Base-by-base conservation (phyloP, 2,888 invertebrate genomes). In the Thera obeliscata region DNA sequence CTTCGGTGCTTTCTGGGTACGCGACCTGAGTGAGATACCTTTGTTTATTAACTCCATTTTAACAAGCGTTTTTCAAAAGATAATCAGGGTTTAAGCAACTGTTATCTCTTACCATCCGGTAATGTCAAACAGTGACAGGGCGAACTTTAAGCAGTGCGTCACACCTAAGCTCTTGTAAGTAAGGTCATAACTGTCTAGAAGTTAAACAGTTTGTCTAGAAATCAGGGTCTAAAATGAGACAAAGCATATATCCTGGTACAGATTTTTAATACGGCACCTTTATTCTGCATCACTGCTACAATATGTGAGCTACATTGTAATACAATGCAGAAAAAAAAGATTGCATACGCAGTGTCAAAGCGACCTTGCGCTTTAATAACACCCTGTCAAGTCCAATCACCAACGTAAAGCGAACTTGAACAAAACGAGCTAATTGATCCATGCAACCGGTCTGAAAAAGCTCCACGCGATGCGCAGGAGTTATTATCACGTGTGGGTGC, bases 401-500 rank as follows among this genome's bases (percentile, higher is more conserved):
- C 50, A 50, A 41, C 36, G 41, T 35, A 33, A 52, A 67, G 58
- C 59, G 62, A 67, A 59, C 62, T 61, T 8, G 56, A 57, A 62
- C 62, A 63, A 66, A 57, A 61, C 52, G 50, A 63, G 52, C 50
- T 66, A 67, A 71, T 67, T 65, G 63, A 66, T 57, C 50, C 60
- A 61, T 52, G 52, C 65, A 64, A 66, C 70, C 66, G 56, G 71
- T 62, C 61, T 56, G 56, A 64, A 61, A 61, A 67, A 68, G 71
- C 61, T 62, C 55, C 62, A 49, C 41, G 52, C 59, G 60, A 54
- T 67, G 70, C 70, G 67, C 70, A 61, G 64, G 70, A 62, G 67
- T 58, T 56, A 48, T 55, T 64, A 69, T 69, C 72, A 71, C 70
- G 61, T 64, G 66, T 70, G 71, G 68, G 52, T 61, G 74, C 67